Evolutionary conservation across 2,797 vertebrate species (phyloP).

Genomic region (Pachyuromys duprasi): DNA sequence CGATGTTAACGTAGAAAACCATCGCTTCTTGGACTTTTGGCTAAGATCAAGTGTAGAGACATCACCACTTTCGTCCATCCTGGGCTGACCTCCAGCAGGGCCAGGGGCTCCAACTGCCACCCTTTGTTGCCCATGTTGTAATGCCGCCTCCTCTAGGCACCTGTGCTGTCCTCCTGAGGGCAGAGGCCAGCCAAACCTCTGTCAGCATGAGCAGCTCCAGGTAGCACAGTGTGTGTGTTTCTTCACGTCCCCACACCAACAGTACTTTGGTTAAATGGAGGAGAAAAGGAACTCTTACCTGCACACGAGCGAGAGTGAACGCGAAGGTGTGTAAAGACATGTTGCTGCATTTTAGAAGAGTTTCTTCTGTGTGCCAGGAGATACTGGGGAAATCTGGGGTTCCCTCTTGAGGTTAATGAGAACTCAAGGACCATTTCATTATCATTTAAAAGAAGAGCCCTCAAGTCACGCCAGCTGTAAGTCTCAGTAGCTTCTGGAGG

Average conservation of each 20-base stretch:
- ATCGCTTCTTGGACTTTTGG: background rate
- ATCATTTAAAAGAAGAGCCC: background rate
- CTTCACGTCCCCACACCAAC: background rate
- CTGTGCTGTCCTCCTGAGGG: rapidly evolving
- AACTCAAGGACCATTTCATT: background rate
- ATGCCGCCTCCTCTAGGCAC: rapidly evolving
- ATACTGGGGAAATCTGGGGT: background rate
- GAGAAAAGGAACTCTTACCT: background rate
- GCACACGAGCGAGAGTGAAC: background rate
- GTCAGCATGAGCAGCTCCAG: background rate
- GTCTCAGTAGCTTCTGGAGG: background rate
- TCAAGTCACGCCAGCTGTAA: background rate
- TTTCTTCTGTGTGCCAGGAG: background rate
- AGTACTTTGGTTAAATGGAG: background rate
- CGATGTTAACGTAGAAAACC: background rate
- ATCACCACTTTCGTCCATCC: background rate
- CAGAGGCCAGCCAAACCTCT: background rate
- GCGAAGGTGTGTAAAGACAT: background rate
- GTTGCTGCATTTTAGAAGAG: background rate
- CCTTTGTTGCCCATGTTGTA: background rate
- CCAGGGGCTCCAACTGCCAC: background rate
- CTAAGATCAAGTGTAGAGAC: background rate
- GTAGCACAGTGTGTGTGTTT: background rate
- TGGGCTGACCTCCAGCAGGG: background rate
- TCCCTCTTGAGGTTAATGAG: background rate